phyloP scores from a whole-genome alignment of 2,113 vertebrate genomes.

The Etheostoma cragini region DNA sequence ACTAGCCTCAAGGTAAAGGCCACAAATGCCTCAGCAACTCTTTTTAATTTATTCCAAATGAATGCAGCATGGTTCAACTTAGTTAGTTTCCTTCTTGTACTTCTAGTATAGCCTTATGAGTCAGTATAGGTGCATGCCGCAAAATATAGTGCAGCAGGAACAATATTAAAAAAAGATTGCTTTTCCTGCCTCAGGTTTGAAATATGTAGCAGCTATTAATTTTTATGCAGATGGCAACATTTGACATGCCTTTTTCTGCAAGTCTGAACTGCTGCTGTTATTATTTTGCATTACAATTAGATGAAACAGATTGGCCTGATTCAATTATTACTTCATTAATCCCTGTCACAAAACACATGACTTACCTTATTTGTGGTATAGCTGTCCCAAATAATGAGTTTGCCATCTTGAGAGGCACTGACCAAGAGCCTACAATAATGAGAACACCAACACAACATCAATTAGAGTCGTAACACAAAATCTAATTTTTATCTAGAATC shows the following conservation, averaged over 20 bases:
- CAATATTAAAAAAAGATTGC: background rate
- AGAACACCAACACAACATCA: background rate
- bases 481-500: slow-evolving; percentile 21
- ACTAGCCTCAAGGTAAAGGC: slow-evolving; percentile 32
- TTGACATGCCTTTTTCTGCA: background rate
- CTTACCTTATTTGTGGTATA: slow-evolving; percentile 99
- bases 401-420: slow-evolving; percentile 99
- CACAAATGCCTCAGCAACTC: slow-evolving; percentile 39
- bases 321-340: background rate
- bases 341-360: background rate
- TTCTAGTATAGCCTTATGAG: slow-evolving; percentile 2
- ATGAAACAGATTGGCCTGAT: background rate
- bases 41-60: slow-evolving; percentile 24
- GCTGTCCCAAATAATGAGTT: slow-evolving; percentile 99
- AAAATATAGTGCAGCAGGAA: slow-evolving; percentile 2
- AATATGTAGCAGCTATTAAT: background rate
- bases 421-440: slow-evolving; percentile 91
- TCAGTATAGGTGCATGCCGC: background rate
- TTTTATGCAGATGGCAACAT: background rate
- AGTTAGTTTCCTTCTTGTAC: slow-evolving; percentile 4
- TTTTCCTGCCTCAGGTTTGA: background rate
- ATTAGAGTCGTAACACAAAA: background rate
- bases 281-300: background rate
- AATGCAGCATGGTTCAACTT: background rate
- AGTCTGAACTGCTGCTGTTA: background rate